A percentile compares a stretch with the other conserved stretches of the same genome.
Conservation (phyloP, 2,888 invertebrate species). For the Erpobdella octoculata region DNA sequence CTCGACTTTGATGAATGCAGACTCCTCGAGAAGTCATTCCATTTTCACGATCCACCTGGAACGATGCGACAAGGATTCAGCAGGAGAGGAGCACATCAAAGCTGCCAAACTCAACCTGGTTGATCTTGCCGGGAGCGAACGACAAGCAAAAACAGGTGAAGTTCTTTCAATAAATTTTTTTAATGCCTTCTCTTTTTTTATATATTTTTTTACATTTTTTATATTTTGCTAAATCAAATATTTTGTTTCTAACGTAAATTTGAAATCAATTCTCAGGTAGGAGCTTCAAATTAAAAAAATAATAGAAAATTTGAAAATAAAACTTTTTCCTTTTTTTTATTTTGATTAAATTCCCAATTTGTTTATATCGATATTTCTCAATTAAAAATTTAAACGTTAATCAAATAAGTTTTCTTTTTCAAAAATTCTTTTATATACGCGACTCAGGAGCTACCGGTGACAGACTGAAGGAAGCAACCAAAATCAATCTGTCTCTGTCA, state of each 20-base stretch:
- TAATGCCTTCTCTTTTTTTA: no score
- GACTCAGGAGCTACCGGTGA: slow-evolving; percentile 69
- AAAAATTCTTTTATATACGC: no score
- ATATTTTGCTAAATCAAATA: no score
- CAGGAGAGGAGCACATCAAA: slow-evolving; percentile 58
- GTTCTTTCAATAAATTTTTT: background rate
- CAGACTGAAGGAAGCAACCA: slow-evolving; percentile 76
- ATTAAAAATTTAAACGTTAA: no score
- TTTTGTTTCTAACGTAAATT: no score
- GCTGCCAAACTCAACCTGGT: slow-evolving; percentile 75
- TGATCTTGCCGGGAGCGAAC: slow-evolving; percentile 78
- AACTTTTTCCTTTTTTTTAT: background rate
- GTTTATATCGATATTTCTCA: no score
- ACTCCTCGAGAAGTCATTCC: slow-evolving; percentile 72
- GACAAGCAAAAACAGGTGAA: slow-evolving; percentile 67
- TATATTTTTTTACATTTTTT: no score
- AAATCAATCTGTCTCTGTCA: slow-evolving; percentile 77
- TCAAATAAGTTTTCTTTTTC: no score
- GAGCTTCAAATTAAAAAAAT: background rate
- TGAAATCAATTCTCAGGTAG: no score
- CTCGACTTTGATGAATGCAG: slow-evolving; percentile 80
- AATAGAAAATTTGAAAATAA: background rate
- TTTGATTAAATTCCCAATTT: no score
- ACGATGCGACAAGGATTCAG: slow-evolving; percentile 59
- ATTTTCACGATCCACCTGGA: slow-evolving; percentile 78